Conservation (phyloP, 2,113 vertebrate genomes). For the Tupaia chinensis region DNA sequence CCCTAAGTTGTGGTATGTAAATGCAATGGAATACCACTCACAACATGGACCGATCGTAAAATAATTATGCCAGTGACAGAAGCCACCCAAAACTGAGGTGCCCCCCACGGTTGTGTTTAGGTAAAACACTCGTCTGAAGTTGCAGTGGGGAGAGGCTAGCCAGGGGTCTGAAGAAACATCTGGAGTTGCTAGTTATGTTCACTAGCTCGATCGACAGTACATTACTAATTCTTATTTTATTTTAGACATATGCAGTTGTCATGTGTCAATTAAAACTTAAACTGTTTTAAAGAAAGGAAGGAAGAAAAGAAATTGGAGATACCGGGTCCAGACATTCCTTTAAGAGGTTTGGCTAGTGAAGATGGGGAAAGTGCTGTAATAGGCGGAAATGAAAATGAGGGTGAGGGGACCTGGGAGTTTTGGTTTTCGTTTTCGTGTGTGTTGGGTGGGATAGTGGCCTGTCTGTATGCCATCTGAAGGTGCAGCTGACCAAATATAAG, state of each 20-base stretch:
- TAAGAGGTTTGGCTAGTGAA: background rate
- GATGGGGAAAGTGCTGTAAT: background rate
- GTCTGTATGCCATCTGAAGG: background rate
- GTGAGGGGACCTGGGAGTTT: background rate
- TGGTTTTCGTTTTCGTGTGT: background rate
- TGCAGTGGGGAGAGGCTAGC: background rate
- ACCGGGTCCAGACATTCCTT: background rate
- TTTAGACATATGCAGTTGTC: background rate
- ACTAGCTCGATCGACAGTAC: too few relatives aligned
- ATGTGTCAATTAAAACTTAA: too few relatives aligned
- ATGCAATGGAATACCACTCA: background rate
- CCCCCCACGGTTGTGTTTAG: background rate
- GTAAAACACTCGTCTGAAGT: background rate
- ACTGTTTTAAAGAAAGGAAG: background rate
- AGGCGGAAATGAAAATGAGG: background rate
- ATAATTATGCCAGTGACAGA: background rate
- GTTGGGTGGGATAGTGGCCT: background rate
- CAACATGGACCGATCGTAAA: background rate
- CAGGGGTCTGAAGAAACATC: background rate
- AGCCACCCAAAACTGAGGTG: background rate
- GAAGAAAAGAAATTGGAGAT: background rate
- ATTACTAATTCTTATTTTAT: too few relatives aligned
- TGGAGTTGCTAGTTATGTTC: background rate
- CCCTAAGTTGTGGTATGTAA: too few relatives aligned
- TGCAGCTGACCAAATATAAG: background rate